Evolutionary conservation across 2,888 invertebrate species (phyloP).

Genomic region (Mellilla xanthometata): DNA sequence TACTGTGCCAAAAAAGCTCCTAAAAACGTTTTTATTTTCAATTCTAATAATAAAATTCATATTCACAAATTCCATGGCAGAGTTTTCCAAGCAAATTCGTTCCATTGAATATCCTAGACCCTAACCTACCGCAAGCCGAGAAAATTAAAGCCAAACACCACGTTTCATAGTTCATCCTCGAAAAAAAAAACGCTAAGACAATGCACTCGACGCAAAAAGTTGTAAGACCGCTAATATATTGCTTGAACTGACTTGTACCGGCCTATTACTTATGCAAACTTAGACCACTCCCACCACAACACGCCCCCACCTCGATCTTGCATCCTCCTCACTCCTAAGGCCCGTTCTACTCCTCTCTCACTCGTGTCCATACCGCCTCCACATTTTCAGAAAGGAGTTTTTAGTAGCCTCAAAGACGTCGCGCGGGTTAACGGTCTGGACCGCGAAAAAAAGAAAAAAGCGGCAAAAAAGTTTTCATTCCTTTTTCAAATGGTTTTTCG

Average conservation of each 20-base stretch:
- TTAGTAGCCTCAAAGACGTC: slow-evolving; percentile 73
- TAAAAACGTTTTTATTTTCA: no score
- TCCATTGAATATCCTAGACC: slow-evolving; percentile 35
- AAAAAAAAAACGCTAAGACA: slow-evolving; percentile 65
- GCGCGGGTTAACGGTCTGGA: slow-evolving; percentile 57
- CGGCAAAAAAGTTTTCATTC: slow-evolving; percentile 39
- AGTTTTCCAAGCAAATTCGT: background rate
- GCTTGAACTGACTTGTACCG: slow-evolving; percentile 37
- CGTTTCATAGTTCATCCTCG: slow-evolving; percentile 58
- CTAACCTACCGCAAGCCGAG: slow-evolving; percentile 61
- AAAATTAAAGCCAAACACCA: slow-evolving; percentile 52
- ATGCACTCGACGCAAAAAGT: slow-evolving; percentile 66
- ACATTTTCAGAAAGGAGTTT: slow-evolving; percentile 67
- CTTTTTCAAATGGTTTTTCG: slow-evolving; percentile 25
- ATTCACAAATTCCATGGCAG: no score
- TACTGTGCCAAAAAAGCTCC: no score
- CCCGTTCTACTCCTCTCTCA: slow-evolving; percentile 46
- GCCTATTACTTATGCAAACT: slow-evolving; percentile 68
- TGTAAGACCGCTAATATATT: slow-evolving; percentile 59
- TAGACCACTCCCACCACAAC: slow-evolving; percentile 55
- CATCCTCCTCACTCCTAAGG: slow-evolving; percentile 42
- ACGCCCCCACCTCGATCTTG: slow-evolving; percentile 58
- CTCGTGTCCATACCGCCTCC: slow-evolving; percentile 67
- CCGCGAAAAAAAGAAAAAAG: slow-evolving; percentile 42
- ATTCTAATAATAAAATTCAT: no score